These are phyloP conservation scores for Bicyclus anynana DNA, from an alignment of 1,140 invertebrate genomes.

Conservation along the genomic window DNA sequence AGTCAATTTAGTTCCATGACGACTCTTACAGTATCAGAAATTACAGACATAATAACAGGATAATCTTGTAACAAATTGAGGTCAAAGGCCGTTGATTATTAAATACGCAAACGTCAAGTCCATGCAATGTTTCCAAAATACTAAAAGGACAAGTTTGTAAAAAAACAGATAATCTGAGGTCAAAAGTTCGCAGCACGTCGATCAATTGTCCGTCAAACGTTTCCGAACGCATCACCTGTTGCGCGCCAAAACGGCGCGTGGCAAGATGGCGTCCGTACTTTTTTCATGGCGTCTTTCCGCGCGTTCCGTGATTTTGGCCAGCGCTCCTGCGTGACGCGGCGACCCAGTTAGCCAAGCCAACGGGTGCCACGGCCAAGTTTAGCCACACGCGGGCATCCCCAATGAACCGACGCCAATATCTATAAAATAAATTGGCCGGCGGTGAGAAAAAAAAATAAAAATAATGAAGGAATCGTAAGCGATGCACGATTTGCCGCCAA, in stretches of 20 bases:
- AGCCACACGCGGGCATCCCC: slow-evolving; percentile 65
- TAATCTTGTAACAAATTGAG: too few relatives aligned
- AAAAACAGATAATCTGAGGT: too few relatives aligned
- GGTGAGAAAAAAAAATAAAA: slow-evolving; percentile 65
- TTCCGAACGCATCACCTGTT: slow-evolving; percentile 31
- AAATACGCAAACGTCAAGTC: too few relatives aligned
- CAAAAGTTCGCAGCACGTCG: neutral
- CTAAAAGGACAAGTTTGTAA: too few relatives aligned
- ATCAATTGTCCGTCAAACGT: slow-evolving; percentile 6
- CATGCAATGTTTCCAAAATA: too few relatives aligned
- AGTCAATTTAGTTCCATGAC: too few relatives aligned
- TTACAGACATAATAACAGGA: too few relatives aligned
- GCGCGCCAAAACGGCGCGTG: slow-evolving; percentile 64
- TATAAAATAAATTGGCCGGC: slow-evolving; percentile 73
- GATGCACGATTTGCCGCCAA: slow-evolving; percentile 63
- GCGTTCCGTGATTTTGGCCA: slow-evolving; percentile 68
- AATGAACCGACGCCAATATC: slow-evolving; percentile 72
- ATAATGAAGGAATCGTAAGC: slow-evolving; percentile 67
- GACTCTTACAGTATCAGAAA: too few relatives aligned
- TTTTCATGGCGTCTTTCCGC: slow-evolving; percentile 64
- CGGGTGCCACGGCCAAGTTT: slow-evolving; percentile 69
- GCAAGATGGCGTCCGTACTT: slow-evolving; percentile 55
- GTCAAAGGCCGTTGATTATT: too few relatives aligned
- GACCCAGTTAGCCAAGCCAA: slow-evolving; percentile 72
- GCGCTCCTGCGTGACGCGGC: slow-evolving; percentile 64